Percentiles rank a stretch among this genome's conserved stretches.
Conservation (phyloP, 2,113 vertebrate genomes). For the Poecile atricapillus region DNA sequence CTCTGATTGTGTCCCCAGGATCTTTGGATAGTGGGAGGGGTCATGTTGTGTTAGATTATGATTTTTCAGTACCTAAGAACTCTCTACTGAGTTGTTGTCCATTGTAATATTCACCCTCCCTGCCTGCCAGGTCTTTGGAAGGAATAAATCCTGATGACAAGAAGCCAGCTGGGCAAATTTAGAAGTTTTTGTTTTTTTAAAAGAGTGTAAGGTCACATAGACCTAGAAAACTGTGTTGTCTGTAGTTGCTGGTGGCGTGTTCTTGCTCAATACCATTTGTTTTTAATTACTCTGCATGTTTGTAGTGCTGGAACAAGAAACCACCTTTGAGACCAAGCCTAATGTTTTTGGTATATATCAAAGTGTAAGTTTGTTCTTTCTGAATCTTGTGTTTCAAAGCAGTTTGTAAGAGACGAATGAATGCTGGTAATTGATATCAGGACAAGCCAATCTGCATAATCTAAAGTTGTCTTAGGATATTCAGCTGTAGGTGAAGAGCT, state of each 20-base stretch:
- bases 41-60: background rate
- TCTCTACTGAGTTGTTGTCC: background rate
- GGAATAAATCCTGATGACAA: background rate
- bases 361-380: background rate
- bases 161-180: background rate
- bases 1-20: background rate
- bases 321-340: conserved; percentile 38
- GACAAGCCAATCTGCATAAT: background rate
- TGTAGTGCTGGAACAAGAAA: conserved; percentile 1
- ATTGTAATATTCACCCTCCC: background rate
- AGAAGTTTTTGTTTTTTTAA: background rate
- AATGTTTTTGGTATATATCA: background rate
- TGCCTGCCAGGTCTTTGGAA: background rate
- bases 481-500: background rate
- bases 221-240: background rate
- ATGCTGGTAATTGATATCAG: background rate
- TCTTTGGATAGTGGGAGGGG: background rate
- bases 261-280: conserved; percentile 20
- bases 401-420: background rate
- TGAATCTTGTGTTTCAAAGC: background rate
- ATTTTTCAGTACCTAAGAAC: background rate
- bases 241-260: background rate
- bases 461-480: background rate
- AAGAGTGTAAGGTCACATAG: background rate
- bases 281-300: conserved; percentile 38